Evolutionary conservation across 2,888 invertebrate species (phyloP).

Genomic region (Caradrina kadenii): DNA sequence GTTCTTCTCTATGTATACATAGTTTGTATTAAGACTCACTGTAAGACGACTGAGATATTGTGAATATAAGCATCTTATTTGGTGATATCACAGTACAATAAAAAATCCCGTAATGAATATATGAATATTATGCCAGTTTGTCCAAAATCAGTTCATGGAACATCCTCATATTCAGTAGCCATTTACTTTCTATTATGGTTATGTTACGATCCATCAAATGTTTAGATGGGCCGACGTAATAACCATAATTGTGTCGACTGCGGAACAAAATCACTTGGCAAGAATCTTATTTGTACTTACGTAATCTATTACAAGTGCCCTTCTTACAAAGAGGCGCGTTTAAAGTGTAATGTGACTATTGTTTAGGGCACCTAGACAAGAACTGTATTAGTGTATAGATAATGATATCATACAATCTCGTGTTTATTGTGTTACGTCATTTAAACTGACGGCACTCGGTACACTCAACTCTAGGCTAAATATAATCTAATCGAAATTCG

Average conservation of each 20-base stretch:
- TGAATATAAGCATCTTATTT: background rate
- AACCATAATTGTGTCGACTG: conserved; percentile 59
- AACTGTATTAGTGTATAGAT: conserved; percentile 43
- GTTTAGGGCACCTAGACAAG: conserved; percentile 47
- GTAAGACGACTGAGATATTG: background rate
- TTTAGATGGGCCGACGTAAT: conserved; percentile 52
- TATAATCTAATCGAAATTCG: conserved; percentile 53
- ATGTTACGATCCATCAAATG: conserved; percentile 52
- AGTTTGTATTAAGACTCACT: background rate
- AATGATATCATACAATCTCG: conserved; percentile 69
- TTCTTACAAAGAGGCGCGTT: conserved; percentile 51
- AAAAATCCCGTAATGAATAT: background rate
- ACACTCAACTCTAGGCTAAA: conserved; percentile 52
- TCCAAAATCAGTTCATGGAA: conserved; percentile 8
- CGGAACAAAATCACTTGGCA: conserved; percentile 48
- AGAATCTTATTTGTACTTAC: conserved; percentile 43
- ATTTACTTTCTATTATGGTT: conserved; percentile 26
- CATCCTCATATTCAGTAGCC: background rate
- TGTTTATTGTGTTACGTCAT: conserved; percentile 71
- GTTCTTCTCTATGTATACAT: background rate
- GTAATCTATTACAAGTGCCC: conserved; percentile 45
- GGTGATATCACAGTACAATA: background rate
- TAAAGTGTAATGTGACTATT: conserved; percentile 50
- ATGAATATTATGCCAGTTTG: background rate
- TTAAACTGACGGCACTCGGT: conserved; percentile 49